Evolutionary conservation across 2,113 vertebrate genomes (phyloP).

Genomic region (Gadus macrocephalus): DNA sequence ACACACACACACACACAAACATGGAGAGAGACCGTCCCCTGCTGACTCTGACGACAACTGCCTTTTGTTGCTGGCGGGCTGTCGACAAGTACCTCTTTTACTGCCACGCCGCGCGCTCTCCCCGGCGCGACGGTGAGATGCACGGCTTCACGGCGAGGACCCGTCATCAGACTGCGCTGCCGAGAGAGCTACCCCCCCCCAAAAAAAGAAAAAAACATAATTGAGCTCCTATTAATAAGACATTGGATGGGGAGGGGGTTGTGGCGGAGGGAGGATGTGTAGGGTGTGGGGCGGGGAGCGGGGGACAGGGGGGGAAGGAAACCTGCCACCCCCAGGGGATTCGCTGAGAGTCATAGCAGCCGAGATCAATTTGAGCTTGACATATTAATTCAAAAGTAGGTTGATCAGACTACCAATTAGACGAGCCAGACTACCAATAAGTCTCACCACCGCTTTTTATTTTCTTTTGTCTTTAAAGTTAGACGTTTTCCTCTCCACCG

Average conservation of each 20-base stretch:
- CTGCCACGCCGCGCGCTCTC: slow-evolving; percentile 66
- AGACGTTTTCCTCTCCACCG: slow-evolving; percentile 11
- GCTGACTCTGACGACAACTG: slow-evolving; percentile 63
- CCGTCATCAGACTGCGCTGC: too few species aligned
- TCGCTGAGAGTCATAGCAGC: slow-evolving; percentile 33
- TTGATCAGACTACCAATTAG: slow-evolving; percentile 47
- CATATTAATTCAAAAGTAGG: slow-evolving; percentile 50
- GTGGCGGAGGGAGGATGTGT: too few species aligned
- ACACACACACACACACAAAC: too few species aligned
- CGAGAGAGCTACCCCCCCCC: too few species aligned
- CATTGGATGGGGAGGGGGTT: too few species aligned
- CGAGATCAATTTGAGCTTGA: slow-evolving; percentile 49
- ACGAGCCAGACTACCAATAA: slow-evolving; percentile 17
- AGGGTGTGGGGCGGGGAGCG: too few species aligned
- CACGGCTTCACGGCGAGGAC: too few species aligned
- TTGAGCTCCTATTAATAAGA: slow-evolving; percentile 68
- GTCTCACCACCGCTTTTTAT: slow-evolving; percentile 7
- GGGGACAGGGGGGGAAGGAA: neutral
- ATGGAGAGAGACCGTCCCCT: slow-evolving; percentile 58
- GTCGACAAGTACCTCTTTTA: slow-evolving; percentile 70
- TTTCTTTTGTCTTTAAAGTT: slow-evolving; percentile 6
- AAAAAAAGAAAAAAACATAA: slow-evolving; percentile 61
- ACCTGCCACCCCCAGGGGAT: slow-evolving; percentile 42
- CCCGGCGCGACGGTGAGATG: slow-evolving; percentile 36
- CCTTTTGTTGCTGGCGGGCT: slow-evolving; percentile 63